Evolutionary conservation across 2,888 invertebrate species (phyloP), one percentile per base, ranked within the genome.

Genomic region (Cephonodes hylas): DNA sequence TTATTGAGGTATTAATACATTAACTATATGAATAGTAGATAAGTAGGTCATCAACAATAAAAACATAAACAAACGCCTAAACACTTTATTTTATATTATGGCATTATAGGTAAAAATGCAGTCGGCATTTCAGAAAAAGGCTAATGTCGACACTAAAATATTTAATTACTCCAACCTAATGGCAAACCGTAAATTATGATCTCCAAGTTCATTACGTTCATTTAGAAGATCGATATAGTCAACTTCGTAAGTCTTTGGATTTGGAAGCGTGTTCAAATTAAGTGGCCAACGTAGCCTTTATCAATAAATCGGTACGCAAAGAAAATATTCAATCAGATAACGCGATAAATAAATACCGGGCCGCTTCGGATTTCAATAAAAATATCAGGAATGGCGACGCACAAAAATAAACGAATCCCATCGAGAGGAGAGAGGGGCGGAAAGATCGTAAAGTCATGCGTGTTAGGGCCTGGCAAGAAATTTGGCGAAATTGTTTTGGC

Each of bases 401-500:
- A 42, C 64, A 80, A 81, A 85, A 88, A 87, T 85, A 86, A 86
- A 86, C 80, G 82, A 78, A 72, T 72, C 72, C 74, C 73, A 75
- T 74, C 70, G 71, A 67, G 71, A 75, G 69, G 70, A 75, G 70
- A 75, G 71, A 75, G 77, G 72, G 80, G 70, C 78, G 79, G 75
- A 79, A 81, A 76, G 87, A 80, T 88, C 87, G 85, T 90, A 91
- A 90, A 91, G 81, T 83, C 85, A 86, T 86, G 89, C 88, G 87
- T 89, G 86, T 84, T 85, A 82, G 83, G 86, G 83, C 78, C 82
- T 87, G 84, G 86, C 86, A 88, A 86, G 90, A 86, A 87, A 86
- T 89, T 91, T 86, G 88, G 86, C 81, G 82, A 88, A 92, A 92
- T 91, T 91, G 91, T 90, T 91, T 91, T 91, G 92, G 92, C 85